phyloP scores from a whole-genome alignment of 1,140 invertebrate species.

The Chlorops oryzae region DNA sequence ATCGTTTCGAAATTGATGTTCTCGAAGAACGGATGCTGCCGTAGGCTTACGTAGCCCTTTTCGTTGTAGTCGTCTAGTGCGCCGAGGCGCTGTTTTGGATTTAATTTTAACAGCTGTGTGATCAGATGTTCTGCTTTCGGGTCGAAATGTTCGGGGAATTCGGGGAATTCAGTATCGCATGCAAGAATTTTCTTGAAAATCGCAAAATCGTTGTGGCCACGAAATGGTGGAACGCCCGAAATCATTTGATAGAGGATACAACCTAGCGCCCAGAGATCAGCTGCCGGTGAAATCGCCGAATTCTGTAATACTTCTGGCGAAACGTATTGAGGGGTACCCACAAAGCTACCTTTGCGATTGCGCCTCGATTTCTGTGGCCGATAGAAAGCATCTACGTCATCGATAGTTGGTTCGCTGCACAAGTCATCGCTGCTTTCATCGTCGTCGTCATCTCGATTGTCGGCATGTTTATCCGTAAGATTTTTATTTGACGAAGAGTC shows the following conservation, averaged over 20 bases:
- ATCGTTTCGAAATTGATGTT: conserved; percentile 80
- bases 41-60: conserved; percentile 72
- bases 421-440: conserved; percentile 26
- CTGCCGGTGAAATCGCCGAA: conserved; percentile 69
- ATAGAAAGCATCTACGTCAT: conserved; percentile 12
- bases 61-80: conserved; percentile 61
- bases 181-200: conserved; percentile 95
- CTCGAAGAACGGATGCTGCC: conserved; percentile 79
- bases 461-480: no score
- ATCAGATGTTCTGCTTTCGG: conserved; percentile 80
- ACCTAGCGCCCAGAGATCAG: conserved; percentile 96
- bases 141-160: conserved; percentile 87
- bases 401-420: no score
- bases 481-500: no score
- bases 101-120: conserved; percentile 74
- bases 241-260: conserved; percentile 98
- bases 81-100: conserved; percentile 74
- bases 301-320: conserved; percentile 90
- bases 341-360: conserved; percentile 77
- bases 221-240: conserved; percentile 85
- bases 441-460: conserved; percentile 30
- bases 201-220: conserved; percentile 87
- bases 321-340: conserved; percentile 98
- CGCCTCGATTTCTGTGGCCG: conserved; percentile 11
- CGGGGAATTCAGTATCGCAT: conserved; percentile 86